A percentile compares a stretch with the other conserved stretches of the same genome.
Evolutionary conservation across 2,888 invertebrate species (phyloP).

Genomic region (Ormyrus pomaceus): DNA sequence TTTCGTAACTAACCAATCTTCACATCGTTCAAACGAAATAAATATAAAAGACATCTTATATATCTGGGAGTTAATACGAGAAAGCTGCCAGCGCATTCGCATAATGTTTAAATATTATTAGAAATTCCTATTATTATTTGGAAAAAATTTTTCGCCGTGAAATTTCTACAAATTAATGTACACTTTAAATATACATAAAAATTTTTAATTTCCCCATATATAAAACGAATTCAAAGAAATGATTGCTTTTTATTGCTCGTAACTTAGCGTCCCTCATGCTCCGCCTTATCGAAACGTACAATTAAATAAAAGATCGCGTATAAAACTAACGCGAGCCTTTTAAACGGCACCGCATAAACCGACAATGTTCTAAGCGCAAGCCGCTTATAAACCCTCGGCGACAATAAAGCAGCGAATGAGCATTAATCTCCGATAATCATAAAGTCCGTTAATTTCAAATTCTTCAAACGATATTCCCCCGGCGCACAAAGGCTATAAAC

Average conservation of each 20-base stretch:
- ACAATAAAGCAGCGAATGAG: constrained; percentile 2
- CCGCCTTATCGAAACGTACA: too few relatives aligned
- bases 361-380: constrained; percentile 9
- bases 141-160: not conserved
- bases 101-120: constrained; percentile 35
- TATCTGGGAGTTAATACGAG: constrained; percentile 22
- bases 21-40: constrained; percentile 28
- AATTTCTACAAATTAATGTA: constrained; percentile 6
- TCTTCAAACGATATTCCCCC: constrained; percentile 22
- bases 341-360: not conserved
- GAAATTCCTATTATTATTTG: constrained; percentile 32
- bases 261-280: too few relatives aligned
- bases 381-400: not conserved
- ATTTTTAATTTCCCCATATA: not conserved
- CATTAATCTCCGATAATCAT: constrained; percentile 15
- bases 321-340: not conserved
- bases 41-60: constrained; percentile 9
- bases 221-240: not conserved
- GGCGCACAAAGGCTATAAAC: constrained; percentile 16
- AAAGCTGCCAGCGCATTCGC: constrained; percentile 25
- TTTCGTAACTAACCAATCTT: constrained; percentile 22
- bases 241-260: too few relatives aligned
- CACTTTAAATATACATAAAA: not conserved
- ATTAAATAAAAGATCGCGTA: too few relatives aligned
- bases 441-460: constrained; percentile 41